A percentile compares a stretch with the other conserved stretches of the same genome.
Conservation (phyloP, 2,113 vertebrate species). For the Triplophysa dalaica region DNA sequence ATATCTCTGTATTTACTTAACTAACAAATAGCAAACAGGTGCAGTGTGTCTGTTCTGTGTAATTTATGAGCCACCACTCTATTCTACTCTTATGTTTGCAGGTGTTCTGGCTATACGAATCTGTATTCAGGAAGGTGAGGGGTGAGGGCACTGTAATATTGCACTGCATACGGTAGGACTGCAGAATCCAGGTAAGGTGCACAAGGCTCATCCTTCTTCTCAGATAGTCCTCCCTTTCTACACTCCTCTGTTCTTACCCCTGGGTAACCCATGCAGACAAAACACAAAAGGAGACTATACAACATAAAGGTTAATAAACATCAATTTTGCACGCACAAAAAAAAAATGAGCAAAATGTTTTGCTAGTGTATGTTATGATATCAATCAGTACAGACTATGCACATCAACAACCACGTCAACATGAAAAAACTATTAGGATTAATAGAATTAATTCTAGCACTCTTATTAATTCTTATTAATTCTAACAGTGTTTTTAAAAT, state of each 20-base stretch:
- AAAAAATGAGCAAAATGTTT: conserved; percentile 9
- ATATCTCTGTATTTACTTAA: not conserved
- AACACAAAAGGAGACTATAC: conserved; percentile 58
- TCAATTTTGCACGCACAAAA: not conserved
- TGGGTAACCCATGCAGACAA: conserved; percentile 72
- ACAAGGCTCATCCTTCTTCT: conserved; percentile 55
- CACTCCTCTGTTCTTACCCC: conserved; percentile 62
- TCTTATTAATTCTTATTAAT: conserved; percentile 40
- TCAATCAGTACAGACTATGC: conserved; percentile 45
- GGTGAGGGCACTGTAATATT: conserved; percentile 30
- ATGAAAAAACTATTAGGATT: conserved; percentile 43
- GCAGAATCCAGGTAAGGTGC: conserved; percentile 39
- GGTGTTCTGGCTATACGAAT: conserved; percentile 10
- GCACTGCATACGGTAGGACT: conserved; percentile 54
- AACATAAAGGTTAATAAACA: conserved; percentile 39
- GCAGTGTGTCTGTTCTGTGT: not conserved
- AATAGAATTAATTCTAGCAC: conserved; percentile 33
- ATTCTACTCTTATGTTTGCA: conserved; percentile 1
- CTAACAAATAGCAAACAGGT: conserved; percentile 22
- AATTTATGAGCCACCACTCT: not conserved
- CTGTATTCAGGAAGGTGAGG: conserved; percentile 51
- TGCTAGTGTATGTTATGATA: conserved; percentile 41
- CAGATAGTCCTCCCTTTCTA: conserved; percentile 46
- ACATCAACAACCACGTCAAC: conserved; percentile 44
- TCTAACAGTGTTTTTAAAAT: conserved; percentile 38